Base-by-base conservation (phyloP, 2,888 invertebrate genomes). In the Eustalomyia histrio region DNA sequence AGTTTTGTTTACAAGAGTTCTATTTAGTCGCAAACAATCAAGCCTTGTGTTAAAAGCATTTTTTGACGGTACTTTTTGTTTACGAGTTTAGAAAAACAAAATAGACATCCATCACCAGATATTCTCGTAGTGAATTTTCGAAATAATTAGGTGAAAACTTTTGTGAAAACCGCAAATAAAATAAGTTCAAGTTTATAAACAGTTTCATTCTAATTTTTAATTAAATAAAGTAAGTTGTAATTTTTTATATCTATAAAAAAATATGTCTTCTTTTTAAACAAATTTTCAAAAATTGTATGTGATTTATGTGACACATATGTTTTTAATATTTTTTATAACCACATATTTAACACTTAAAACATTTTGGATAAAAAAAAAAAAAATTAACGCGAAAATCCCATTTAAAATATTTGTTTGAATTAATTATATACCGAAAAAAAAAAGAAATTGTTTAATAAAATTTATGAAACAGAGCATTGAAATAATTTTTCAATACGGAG, bases 11-110 rank as follows among this genome's bases (percentile, higher is more conserved):
- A 78, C 81, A 78, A 65, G 74, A 67, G 78, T 81, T 75, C 63
- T 58, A 71, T 78, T 81, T 75, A 81, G 81, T 81, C 71, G 81
- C 78, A 81, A 78, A 81, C 69, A 74, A 76, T 80, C 76, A 80
- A 78, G 67, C 61, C 58, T 78, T 67, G 78, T 71, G 81, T 75
- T 71, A 52, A 43, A 81, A 81, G 74, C 74, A 71, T 53, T 76
- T 67, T 57, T 14, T 69, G 75, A 81, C 81, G 78, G 81, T 65
- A 71, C n/a, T 61, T 81, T 57, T 35, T 50, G 57, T 24, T 29
- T 33, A 39, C 17, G n/a, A 16, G 16, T 57, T 57, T 10, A 8
- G 17, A 24, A 14, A 55, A 14, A 16, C n/a, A 18, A 53, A 53
- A 53, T 1, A 7, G 29, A 9, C 16, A 57, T 68, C 17, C 43